A percentile compares a stretch with the other conserved stretches of the same genome.
Conservation (phyloP, 2,113 vertebrate genomes). For the Xiphorhynchus elegans region DNA sequence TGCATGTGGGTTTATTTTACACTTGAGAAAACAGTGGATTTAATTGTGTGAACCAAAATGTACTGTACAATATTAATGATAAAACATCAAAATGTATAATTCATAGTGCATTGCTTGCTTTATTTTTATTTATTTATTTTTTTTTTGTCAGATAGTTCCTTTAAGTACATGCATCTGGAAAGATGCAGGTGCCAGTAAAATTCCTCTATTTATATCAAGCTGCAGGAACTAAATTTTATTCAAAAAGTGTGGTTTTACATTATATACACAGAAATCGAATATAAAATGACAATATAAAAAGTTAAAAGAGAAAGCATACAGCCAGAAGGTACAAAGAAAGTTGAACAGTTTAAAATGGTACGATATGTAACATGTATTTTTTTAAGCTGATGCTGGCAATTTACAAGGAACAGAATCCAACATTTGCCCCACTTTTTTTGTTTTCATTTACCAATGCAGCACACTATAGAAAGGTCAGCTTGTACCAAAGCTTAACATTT, state of each 20-base stretch:
- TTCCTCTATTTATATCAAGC: constrained; percentile 91
- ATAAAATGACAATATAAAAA: constrained; percentile 99
- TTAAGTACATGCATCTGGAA: constrained; percentile 87
- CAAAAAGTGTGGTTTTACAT: constrained; percentile 92
- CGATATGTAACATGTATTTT: constrained; percentile 90
- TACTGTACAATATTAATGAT: constrained; percentile 94
- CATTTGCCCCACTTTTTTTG: constrained; percentile 76
- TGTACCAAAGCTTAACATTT: constrained; percentile 95
- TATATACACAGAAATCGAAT: constrained; percentile 97
- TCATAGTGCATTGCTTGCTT: constrained; percentile 88
- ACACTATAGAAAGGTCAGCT: constrained; percentile 85
- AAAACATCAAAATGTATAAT: constrained; percentile 94
- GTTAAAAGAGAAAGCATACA: constrained; percentile 97
- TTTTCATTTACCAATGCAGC: constrained; percentile 84
- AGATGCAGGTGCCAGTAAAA: constrained; percentile 88
- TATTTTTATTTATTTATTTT: constrained; percentile 80
- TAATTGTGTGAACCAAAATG: constrained; percentile 89
- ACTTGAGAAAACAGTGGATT: constrained; percentile 94
- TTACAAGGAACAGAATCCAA: constrained; percentile 86
- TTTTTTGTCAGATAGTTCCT: constrained; percentile 84
- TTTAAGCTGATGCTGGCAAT: constrained; percentile 91
- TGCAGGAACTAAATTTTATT: constrained; percentile 92
- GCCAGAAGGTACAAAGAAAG: constrained; percentile 96
- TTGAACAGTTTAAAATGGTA: constrained; percentile 93
- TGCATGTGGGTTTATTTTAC: constrained; percentile 99